Conservation (phyloP, 2,888 invertebrate genomes). For the Prenolepis imparis region DNA sequence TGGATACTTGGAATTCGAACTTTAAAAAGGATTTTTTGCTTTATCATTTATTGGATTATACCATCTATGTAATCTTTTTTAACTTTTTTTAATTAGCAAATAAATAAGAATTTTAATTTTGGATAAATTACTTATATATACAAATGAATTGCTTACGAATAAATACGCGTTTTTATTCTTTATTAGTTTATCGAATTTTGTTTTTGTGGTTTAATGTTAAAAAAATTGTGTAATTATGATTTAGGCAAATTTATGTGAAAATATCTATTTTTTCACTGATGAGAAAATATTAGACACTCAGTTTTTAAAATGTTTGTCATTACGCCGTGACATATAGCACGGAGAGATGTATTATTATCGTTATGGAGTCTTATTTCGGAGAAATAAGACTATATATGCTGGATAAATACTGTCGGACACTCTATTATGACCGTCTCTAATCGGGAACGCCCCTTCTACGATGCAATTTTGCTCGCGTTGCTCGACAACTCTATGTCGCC, state of each 20-base stretch:
- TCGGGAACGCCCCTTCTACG: neutral
- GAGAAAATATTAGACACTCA: neutral
- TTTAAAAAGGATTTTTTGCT: neutral
- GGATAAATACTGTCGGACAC: neutral
- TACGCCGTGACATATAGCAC: neutral
- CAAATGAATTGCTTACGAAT: neutral
- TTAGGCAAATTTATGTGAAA: neutral
- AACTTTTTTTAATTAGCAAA: neutral
- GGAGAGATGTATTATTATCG: neutral
- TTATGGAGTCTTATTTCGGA: neutral
- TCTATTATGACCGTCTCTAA: conserved; percentile 20
- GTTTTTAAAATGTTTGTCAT: neutral
- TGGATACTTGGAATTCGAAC: conserved; percentile 11
- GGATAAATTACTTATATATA: neutral
- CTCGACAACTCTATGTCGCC: conserved; percentile 37
- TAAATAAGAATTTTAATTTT: neutral
- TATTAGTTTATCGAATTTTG: neutral
- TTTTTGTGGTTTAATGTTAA: neutral
- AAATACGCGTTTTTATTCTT: neutral
- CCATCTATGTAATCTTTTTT: neutral
- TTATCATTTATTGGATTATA: neutral
- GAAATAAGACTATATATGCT: neutral
- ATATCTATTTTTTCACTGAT: neutral
- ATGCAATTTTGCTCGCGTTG: conserved; percentile 11
- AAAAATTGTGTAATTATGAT: neutral